Base-by-base conservation (phyloP, 1,140 invertebrate species). In the Hetaerina americana region DNA sequence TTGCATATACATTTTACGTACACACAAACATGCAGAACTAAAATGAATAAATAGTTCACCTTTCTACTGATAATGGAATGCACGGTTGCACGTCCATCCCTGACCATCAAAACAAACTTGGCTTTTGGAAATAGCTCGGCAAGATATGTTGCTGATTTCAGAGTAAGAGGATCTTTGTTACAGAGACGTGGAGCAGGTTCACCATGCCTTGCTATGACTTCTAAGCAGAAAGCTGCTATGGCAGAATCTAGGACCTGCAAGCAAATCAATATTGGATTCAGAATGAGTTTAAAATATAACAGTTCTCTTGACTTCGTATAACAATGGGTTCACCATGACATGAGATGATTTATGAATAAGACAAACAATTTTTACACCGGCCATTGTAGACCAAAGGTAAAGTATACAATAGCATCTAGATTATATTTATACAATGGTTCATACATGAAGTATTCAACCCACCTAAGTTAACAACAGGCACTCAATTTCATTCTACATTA, bases 21-120 rank as follows among this genome's bases (percentile, higher is more conserved):
- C n/a, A n/a, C n/a, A n/a, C n/a, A n/a, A n/a, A n/a, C n/a, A n/a
- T n/a, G n/a, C n/a, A n/a, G n/a, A n/a, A n/a, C n/a, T n/a, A n/a
- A n/a, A n/a, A n/a, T n/a, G n/a, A n/a, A n/a, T n/a, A n/a, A n/a
- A n/a, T n/a, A n/a, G 73, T 72, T 75, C 79, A 91, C 92, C 87
- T 96, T 94, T 78, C 96, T 86, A n/a, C 93, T 93, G 81, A 97
- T 94, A 79, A 97, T 97, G 69, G 97, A 99, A 85, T 99, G 96
- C 69, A 98, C 96, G 10, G 95, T 97, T 28, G 97, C 97, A 71
- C 97, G 87, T 2, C 97, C 97, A 81, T 99, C 97, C 75, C 97
- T 87, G 69, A 98, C 90, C 95, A 99, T 98, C 80, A 99, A 94
- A 76, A 99, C 86, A 83, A 97, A 99, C 83, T 98, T 99, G 31